Conservation (phyloP, 2,888 invertebrate genomes). For the Tinea trinotella region DNA sequence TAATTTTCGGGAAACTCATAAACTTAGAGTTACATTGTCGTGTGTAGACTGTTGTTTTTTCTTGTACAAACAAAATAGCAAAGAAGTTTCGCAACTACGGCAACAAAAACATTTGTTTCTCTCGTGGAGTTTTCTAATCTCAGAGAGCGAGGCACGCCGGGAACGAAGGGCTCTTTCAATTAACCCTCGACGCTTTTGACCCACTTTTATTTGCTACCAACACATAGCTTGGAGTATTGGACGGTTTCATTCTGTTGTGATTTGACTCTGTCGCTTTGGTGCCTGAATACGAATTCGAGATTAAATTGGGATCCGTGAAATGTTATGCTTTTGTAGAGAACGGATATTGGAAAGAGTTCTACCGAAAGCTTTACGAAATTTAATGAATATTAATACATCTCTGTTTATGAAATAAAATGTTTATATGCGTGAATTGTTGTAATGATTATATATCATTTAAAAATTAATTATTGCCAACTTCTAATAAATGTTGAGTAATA, state of each 20-base stretch:
- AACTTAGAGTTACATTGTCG: background rate
- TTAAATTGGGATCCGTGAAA: background rate
- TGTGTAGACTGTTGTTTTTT: background rate
- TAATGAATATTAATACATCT: no score
- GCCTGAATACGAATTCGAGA: background rate
- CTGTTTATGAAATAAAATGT: no score
- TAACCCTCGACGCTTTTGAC: slow-evolving; percentile 45
- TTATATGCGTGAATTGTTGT: no score
- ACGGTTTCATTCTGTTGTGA: background rate
- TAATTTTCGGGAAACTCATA: background rate
- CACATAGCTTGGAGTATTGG: slow-evolving; percentile 12
- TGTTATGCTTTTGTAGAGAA: background rate
- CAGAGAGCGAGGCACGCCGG: background rate
- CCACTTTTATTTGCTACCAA: slow-evolving; percentile 31
- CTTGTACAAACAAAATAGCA: slow-evolving; percentile 8
- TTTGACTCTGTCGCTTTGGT: slow-evolving; percentile 6
- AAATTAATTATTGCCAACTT: no score
- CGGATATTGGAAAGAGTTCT: no score
- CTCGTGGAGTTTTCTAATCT: slow-evolving; percentile 14
- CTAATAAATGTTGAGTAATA: no score
- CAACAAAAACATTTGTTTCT: slow-evolving; percentile 8
- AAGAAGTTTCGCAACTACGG: slow-evolving; percentile 8
- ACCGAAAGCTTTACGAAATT: no score
- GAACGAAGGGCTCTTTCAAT: slow-evolving; percentile 38
- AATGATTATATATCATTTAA: no score